Evolutionary conservation across 2,113 vertebrate genomes (phyloP), one percentile per base, ranked within the genome.

Genomic region (Dicentrarchus labrax): DNA sequence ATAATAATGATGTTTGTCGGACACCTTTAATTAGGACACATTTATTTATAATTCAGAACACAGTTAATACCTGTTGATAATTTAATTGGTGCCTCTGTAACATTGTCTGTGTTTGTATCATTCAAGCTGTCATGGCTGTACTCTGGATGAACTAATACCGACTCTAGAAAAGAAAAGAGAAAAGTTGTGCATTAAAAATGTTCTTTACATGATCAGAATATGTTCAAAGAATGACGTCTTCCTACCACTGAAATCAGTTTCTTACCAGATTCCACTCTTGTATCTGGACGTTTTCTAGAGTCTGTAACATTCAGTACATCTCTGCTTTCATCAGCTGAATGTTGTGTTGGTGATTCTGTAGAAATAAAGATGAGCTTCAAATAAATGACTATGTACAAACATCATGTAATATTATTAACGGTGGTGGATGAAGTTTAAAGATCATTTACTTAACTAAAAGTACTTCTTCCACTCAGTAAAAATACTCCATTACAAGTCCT

Each of bases 51-150:
- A 15, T 54, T 43, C 0, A 71, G 45, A 39, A 43, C 15, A 69
- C 4, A 75, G 21, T 76, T 77, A 54, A 43, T 67, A 88, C 87
- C 85, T 76, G 78, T 30, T 53, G 66, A 68, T 53, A 45, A 15
- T 22, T 15, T 7, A 11, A 36, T 2, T 56, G 82, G 57, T 36
- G 51, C 36, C 39, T 70, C 50, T 57, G 82, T 88, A 72, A 82
- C 47, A 53, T 51, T 82, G 4, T 72, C 72, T 38, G 24, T 60
- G 12, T 68, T 69, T 45, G 43, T 62, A 16, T 81, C 45, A 17
- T 67, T 86, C 6, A 45, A 8, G n/a, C 16, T 39, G 16, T 61
- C 2, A 0, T 36, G 3, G 30, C 45, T 51, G 22, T 13, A 0
- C 10, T 74, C 74, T 10, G 2, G 38, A 71, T 45, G 66, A 85